A percentile compares a stretch with the other conserved stretches of the same genome.
phyloP scores from a whole-genome alignment of 2,113 vertebrate genomes.

The Numenius arquata region DNA sequence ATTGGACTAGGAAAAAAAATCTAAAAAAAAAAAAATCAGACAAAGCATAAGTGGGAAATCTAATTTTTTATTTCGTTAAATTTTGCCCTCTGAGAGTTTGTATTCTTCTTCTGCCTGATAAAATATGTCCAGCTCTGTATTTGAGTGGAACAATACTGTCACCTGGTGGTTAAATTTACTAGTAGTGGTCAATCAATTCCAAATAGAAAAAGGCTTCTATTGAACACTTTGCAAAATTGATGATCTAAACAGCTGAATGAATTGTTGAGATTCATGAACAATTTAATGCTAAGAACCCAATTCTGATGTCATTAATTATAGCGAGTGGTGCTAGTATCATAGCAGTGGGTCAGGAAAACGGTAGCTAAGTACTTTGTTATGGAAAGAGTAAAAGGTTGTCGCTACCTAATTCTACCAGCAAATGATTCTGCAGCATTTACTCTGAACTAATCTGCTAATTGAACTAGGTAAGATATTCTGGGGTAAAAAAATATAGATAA shows the following conservation, averaged over 20 bases:
- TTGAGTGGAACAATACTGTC: constrained; percentile 46
- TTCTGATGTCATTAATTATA: background rate
- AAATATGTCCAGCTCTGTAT: background rate
- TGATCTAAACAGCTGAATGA: background rate
- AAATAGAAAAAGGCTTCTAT: background rate
- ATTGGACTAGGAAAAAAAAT: background rate
- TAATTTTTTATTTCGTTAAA: background rate
- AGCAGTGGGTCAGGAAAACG: background rate
- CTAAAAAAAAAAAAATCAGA: background rate
- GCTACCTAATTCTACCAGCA: background rate
- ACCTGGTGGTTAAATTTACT: constrained; percentile 52
- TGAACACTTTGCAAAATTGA: background rate
- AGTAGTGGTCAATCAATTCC: background rate
- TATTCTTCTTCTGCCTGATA: background rate
- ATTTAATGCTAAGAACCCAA: background rate
- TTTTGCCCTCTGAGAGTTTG: background rate
- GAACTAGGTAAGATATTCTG: background rate
- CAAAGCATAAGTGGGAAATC: background rate
- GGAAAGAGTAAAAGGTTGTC: background rate
- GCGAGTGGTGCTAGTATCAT: background rate
- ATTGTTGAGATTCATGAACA: background rate
- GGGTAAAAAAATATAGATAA: background rate
- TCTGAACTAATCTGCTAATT: background rate
- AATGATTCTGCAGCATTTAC: background rate
- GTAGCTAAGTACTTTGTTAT: background rate